Percentiles rank a stretch among this genome's conserved stretches.
phyloP scores from a whole-genome alignment of 2,888 invertebrate genomes.

The Byasa hedistus region DNA sequence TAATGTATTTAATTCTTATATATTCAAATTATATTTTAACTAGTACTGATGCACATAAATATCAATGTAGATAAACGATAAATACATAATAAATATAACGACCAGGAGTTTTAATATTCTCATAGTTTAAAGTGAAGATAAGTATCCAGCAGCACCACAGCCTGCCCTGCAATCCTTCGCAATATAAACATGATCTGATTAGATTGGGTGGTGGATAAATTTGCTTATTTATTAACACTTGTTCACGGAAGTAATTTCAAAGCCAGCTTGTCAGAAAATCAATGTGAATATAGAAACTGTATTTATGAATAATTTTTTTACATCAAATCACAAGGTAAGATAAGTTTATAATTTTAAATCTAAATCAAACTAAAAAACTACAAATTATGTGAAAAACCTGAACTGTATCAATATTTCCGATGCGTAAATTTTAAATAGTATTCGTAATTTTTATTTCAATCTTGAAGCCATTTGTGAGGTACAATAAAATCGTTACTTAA shows the following conservation, averaged over 20 bases:
- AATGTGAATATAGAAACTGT: no score
- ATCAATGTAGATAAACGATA: slow-evolving; percentile 58
- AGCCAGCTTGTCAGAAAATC: no score
- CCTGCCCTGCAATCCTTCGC: slow-evolving; percentile 51
- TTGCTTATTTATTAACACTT: slow-evolving; percentile 69
- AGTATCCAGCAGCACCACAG: slow-evolving; percentile 39
- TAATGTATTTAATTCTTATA: no score
- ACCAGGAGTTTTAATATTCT: slow-evolving; percentile 63
- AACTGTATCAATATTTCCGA: no score
- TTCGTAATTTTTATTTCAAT: no score
- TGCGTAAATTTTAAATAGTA: no score
- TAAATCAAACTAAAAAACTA: no score
- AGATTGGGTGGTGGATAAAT: slow-evolving; percentile 64
- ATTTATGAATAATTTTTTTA: no score
- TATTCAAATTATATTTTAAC: slow-evolving; percentile 42
- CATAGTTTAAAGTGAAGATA: slow-evolving; percentile 62
- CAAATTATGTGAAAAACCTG: no score
- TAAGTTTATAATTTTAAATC: no score
- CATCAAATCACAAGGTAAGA: no score
- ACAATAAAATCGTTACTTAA: slow-evolving; percentile 6
- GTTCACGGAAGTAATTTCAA: slow-evolving; percentile 47
- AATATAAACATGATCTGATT: slow-evolving; percentile 75
- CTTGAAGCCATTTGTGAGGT: no score
- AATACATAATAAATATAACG: slow-evolving; percentile 67
- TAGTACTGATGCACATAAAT: slow-evolving; percentile 62